Base-by-base conservation (phyloP, 1,140 invertebrate species). In the Leucophenga varia region DNA sequence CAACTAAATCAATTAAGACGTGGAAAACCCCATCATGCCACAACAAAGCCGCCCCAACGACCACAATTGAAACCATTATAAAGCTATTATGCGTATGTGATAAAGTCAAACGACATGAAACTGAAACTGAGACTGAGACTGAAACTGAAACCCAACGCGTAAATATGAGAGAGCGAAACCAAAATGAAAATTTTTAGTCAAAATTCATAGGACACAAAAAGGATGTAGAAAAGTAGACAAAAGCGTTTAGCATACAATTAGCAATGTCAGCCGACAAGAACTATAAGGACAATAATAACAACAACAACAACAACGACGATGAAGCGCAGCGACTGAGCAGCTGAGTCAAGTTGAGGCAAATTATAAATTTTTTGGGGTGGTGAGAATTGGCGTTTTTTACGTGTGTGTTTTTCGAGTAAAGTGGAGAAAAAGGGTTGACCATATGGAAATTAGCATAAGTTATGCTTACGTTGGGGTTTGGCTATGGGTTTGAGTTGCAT, bases 401-500 rank as follows among this genome's bases (percentile, higher is more conserved):
- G 32, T 35, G 16, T 16, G 32, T 6, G 5, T 25, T 25, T 25
- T 25, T 5, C 5, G 22, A 25, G 10, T n/a, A n/a, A n/a, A n/a
- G n/a, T n/a, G n/a, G n/a, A n/a, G 21, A 17, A 44, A 67, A 67
- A 67, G 59, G 64, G 64, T 59, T 68, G 64, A 64, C 64, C 64
- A 68, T 68, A 68, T 68, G 64, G 54, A 68, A 68, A 68, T 68
- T 68, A 68, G 64, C 59, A 68, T 68, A 68, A 64, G 64, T 68
- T 58, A 68, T 43, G 40, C 25, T 22, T 18, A 39, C 37, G 20
- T n/a, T 13, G 37, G 17, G 22, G 46, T 13, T 14, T 16, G 14
- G 18, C 7, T 17, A 38, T 51, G 47, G 43, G 54, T 34, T 16
- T 20, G 3, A 12, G 34, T 18, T 1, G 28, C 28, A 30, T 7